Evolutionary conservation across 2,888 invertebrate species (phyloP).

Genomic region (Idaea dimidiata): DNA sequence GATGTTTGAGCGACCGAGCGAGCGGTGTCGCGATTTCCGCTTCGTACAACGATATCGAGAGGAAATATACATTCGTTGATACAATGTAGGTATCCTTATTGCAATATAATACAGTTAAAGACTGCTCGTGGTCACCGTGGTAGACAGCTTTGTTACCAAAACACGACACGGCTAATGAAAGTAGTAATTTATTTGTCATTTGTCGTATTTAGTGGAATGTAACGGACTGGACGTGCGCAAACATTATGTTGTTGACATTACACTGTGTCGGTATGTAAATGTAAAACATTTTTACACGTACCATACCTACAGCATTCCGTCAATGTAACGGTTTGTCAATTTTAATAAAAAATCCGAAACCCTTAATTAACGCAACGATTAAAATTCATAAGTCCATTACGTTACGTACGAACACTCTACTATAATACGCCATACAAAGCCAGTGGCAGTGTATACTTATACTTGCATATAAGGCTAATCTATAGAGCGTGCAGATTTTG

Average conservation of each 20-base stretch:
- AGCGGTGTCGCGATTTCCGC: conserved; percentile 1
- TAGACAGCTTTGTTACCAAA: neutral
- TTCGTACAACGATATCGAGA: neutral
- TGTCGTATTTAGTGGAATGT: neutral
- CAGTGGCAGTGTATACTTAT: neutral
- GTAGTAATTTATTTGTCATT: neutral
- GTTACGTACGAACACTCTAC: neutral
- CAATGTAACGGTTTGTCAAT: neutral
- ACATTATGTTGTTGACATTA: neutral
- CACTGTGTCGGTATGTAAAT: neutral
- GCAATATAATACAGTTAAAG: neutral
- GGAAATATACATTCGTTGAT: neutral
- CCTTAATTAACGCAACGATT: neutral
- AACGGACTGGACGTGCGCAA: neutral
- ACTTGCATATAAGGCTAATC: no score
- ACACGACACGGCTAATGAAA: neutral
- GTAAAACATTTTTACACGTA: neutral
- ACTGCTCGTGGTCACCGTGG: neutral
- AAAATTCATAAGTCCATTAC: neutral
- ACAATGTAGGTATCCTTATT: no score
- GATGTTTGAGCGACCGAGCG: neutral
- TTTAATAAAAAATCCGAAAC: neutral
- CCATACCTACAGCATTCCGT: neutral
- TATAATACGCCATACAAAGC: neutral
- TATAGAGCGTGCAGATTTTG: no score